These are phyloP conservation scores for Dicycla oo DNA, from an alignment of 2,888 invertebrate species.

Conservation along the genomic window DNA sequence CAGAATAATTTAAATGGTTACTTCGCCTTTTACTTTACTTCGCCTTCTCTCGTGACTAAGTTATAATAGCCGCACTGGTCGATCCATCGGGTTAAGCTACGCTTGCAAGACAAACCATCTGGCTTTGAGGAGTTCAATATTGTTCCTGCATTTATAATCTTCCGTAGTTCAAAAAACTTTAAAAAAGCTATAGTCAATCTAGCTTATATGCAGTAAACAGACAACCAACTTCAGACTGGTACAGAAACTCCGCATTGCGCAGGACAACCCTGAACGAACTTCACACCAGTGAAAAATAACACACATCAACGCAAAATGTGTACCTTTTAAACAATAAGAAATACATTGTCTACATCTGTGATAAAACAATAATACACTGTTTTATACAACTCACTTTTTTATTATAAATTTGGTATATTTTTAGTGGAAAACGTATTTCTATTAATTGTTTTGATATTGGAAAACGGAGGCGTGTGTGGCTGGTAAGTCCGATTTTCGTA, in stretches of 20 bases:
- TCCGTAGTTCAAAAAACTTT: conserved; percentile 26
- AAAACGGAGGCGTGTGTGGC: conserved; percentile 43
- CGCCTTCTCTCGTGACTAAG: no score
- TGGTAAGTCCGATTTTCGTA: conserved; percentile 49
- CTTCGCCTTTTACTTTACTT: no score
- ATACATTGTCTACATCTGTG: conserved; percentile 64
- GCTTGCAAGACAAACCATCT: no score
- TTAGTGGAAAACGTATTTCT: conserved; percentile 27
- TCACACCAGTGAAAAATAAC: conserved; percentile 73
- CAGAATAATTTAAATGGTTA: no score
- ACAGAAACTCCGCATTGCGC: conserved; percentile 81
- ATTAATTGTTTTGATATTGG: conserved; percentile 54
- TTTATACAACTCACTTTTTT: conserved; percentile 24
- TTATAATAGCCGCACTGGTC: no score
- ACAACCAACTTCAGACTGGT: conserved; percentile 73
- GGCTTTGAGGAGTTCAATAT: no score
- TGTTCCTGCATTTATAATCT: not conserved
- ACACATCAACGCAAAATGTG: conserved; percentile 62
- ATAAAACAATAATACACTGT: conserved; percentile 58
- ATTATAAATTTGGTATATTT: conserved; percentile 18
- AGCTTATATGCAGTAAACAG: conserved; percentile 67
- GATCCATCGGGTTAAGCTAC: no score
- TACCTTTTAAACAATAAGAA: conserved; percentile 58
- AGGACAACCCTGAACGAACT: conserved; percentile 68
- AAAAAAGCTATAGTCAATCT: not conserved